phyloP scores from a whole-genome alignment of 2,113 vertebrate genomes.

The Eurystomus gularis region DNA sequence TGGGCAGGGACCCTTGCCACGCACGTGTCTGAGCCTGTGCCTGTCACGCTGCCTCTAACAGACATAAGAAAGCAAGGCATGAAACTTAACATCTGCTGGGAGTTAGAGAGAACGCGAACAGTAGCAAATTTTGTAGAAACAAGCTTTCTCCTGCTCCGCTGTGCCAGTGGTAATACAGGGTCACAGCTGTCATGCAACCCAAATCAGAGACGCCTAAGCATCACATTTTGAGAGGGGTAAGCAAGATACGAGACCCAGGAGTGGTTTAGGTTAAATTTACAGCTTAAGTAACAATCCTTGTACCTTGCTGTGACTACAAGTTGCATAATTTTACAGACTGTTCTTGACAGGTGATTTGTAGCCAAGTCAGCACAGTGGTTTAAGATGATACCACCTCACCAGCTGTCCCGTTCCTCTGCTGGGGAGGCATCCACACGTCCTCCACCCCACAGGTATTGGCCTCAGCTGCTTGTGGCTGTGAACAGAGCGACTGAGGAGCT shows the following conservation, averaged over 20 bases:
- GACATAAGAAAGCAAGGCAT: background rate
- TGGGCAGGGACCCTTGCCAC: accelerated
- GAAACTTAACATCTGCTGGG: background rate
- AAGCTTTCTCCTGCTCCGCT: accelerated
- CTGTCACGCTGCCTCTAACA: background rate
- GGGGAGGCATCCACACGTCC: background rate
- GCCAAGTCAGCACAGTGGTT: background rate
- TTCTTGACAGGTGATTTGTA: background rate
- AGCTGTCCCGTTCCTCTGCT: background rate
- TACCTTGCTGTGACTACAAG: background rate
- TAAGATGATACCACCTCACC: background rate
- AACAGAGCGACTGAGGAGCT: background rate
- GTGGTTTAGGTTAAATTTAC: background rate
- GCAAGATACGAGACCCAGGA: accelerated
- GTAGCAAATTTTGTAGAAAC: background rate
- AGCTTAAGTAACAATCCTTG: background rate
- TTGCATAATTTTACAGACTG: background rate
- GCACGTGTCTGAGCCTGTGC: accelerated
- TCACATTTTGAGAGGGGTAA: background rate
- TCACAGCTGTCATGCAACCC: background rate
- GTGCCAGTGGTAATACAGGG: accelerated
- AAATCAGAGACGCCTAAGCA: background rate
- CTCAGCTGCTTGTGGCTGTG: background rate
- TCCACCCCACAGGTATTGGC: background rate
- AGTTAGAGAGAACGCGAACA: background rate